Percentiles rank a stretch among this genome's conserved stretches.
Conservation (phyloP, 2,888 invertebrate genomes). For the Hyles lineata region DNA sequence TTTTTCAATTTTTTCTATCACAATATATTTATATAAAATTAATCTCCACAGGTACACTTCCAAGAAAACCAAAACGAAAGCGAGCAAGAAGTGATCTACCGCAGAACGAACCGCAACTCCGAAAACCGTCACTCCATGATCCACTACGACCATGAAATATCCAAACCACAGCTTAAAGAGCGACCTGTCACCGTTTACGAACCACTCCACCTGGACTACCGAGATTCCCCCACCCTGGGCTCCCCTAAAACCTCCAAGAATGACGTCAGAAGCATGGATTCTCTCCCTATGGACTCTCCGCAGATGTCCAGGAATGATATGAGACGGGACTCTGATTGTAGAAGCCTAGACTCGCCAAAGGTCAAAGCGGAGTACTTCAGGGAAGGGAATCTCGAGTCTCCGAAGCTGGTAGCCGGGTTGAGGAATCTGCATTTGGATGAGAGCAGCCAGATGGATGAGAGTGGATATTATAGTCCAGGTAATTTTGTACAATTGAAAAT, state of each 20-base stretch:
- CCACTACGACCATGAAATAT: conserved; percentile 76
- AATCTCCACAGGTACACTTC: conserved; percentile 69
- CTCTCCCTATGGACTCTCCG: conserved; percentile 76
- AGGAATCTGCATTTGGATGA: conserved; percentile 78
- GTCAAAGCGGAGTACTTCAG: conserved; percentile 74
- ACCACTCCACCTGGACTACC: conserved; percentile 75
- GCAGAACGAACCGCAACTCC: conserved; percentile 70
- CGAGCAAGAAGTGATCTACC: conserved; percentile 65
- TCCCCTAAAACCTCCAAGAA: conserved; percentile 77
- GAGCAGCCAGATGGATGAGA: conserved; percentile 80
- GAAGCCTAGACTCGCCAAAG: conserved; percentile 77
- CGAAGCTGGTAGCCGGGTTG: conserved; percentile 72
- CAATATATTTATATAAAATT: no score
- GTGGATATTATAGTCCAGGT: conserved; percentile 81
- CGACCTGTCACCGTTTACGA: conserved; percentile 78
- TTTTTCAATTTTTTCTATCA: no score
- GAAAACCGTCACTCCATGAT: conserved; percentile 83
- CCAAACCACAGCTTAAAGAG: conserved; percentile 74
- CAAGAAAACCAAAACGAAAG: conserved; percentile 66
- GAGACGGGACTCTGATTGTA: conserved; percentile 73
- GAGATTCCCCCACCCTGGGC: conserved; percentile 73
- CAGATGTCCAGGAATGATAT: conserved; percentile 73
- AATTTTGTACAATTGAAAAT: conserved; percentile 33
- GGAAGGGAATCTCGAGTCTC: conserved; percentile 72
- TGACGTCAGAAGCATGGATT: conserved; percentile 74